These are phyloP conservation scores for Chelmon rostratus DNA, from an alignment of 2,797 vertebrate genomes.

Conservation along the genomic window DNA sequence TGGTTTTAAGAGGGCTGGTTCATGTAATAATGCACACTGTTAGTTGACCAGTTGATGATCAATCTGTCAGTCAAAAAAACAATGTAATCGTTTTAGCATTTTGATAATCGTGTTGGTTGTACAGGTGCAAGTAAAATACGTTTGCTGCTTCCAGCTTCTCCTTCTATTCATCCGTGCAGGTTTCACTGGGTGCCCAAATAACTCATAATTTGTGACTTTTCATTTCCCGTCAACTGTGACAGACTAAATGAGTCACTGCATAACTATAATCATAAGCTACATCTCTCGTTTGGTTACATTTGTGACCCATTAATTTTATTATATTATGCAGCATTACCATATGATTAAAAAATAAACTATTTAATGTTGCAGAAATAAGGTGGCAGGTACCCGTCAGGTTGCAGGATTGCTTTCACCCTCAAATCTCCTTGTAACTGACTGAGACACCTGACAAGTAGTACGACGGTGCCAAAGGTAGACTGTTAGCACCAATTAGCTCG, in stretches of 20 bases:
- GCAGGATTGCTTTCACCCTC: constrained; percentile 3
- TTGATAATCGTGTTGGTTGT: background rate
- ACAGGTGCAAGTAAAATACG: background rate
- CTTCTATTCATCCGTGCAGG: background rate
- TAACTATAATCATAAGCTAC: constrained; percentile 22
- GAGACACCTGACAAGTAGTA: constrained; percentile 41
- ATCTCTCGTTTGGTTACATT: constrained; percentile 16
- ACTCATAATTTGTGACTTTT: constrained; percentile 1
- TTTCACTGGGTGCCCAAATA: background rate
- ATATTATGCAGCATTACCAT: constrained; percentile 1
- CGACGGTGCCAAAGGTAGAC: constrained; percentile 24
- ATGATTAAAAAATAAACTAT: background rate
- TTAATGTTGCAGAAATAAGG: constrained; percentile 28
- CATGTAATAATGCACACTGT: no score
- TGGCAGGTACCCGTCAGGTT: constrained; percentile 13
- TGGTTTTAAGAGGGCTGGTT: background rate
- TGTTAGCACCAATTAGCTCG: constrained; percentile 54
- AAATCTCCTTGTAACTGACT: constrained; percentile 49
- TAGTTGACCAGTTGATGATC: background rate
- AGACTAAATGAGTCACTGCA: constrained; percentile 3
- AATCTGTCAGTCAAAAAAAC: background rate
- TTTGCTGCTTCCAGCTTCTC: background rate
- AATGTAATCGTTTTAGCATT: background rate
- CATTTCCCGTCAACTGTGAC: constrained; percentile 21
- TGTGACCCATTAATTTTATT: constrained; percentile 22